Conservation (phyloP, 2,113 vertebrate species). For the Uropsilus gracilis region DNA sequence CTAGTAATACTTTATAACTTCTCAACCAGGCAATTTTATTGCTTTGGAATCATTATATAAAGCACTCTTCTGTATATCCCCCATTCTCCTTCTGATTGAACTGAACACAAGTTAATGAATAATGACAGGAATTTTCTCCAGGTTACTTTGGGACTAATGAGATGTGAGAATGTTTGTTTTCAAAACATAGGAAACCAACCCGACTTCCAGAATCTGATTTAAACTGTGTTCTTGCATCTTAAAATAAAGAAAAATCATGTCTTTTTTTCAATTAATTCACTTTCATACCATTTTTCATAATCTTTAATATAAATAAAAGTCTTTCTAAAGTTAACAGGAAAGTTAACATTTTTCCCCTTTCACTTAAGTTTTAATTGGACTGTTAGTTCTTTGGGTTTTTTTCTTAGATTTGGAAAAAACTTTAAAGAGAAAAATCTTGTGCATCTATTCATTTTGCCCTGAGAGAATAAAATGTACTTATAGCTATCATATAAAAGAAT, state of each 20-base stretch:
- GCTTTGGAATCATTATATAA: constrained; percentile 42
- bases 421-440: constrained; percentile 24
- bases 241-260: constrained; percentile 32
- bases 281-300: constrained; percentile 8
- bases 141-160: background rate
- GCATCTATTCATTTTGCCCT: background rate
- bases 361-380: background rate
- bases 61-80: constrained; percentile 10
- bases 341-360: background rate
- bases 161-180: constrained; percentile 55
- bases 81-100: constrained; percentile 40
- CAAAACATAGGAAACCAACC: constrained; percentile 50
- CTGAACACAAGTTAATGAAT: constrained; percentile 76
- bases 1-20: background rate
- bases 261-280: constrained; percentile 6
- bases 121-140: constrained; percentile 56
- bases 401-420: constrained; percentile 35
- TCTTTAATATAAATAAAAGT: background rate
- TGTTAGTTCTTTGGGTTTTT: background rate
- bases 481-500: background rate
- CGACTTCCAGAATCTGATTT: constrained; percentile 29
- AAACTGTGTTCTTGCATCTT: constrained; percentile 30
- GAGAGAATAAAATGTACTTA: background rate
- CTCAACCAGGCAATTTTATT: constrained; percentile 41
- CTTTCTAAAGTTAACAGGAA: constrained; percentile 14